A percentile compares a stretch with the other conserved stretches of the same genome.
Conservation (phyloP, 2,888 invertebrate genomes). For the Epirrita christyi region DNA sequence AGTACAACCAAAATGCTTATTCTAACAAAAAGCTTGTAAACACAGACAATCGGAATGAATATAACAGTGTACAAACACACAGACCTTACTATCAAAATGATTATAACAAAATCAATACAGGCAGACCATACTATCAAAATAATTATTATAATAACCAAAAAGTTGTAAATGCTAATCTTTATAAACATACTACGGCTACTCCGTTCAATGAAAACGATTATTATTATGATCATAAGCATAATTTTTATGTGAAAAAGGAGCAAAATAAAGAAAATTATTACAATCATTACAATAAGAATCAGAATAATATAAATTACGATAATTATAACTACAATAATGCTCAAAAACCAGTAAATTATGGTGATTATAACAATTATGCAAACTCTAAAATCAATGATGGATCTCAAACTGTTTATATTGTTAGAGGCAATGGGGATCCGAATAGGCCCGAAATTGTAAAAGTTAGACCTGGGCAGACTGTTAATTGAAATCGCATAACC, state of each 20-base stretch:
- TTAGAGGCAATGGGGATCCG: slow-evolving; percentile 78
- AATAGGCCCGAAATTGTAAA: slow-evolving; percentile 74
- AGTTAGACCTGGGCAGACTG: slow-evolving; percentile 60
- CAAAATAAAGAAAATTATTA: slow-evolving; percentile 12
- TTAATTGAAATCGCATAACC: slow-evolving; percentile 21
- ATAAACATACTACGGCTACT: slow-evolving; percentile 27
- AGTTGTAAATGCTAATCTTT: slow-evolving; percentile 19
- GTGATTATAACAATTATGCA: slow-evolving; percentile 11
- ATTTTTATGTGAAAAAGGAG: slow-evolving; percentile 47
- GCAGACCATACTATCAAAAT: slow-evolving; percentile 17
- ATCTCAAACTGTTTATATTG: slow-evolving; percentile 66
- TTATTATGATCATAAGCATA: slow-evolving; percentile 48
- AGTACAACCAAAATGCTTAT: slow-evolving; percentile 25
- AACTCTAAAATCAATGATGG: slow-evolving; percentile 40
- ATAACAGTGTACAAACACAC: background rate
- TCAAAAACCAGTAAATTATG: background rate
- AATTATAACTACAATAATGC: slow-evolving; percentile 4
- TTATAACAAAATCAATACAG: slow-evolving; percentile 3
- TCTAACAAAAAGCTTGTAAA: slow-evolving; percentile 21
- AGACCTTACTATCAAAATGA: slow-evolving; percentile 8
- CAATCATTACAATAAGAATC: slow-evolving; percentile 2
- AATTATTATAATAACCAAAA: slow-evolving; percentile 27
- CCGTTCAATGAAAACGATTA: slow-evolving; percentile 45
- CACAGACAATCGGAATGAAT: slow-evolving; percentile 5
- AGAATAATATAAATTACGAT: slow-evolving; percentile 6